phyloP scores from a whole-genome alignment of 2,888 invertebrate genomes.

The Drosophila austrosaltans region DNA sequence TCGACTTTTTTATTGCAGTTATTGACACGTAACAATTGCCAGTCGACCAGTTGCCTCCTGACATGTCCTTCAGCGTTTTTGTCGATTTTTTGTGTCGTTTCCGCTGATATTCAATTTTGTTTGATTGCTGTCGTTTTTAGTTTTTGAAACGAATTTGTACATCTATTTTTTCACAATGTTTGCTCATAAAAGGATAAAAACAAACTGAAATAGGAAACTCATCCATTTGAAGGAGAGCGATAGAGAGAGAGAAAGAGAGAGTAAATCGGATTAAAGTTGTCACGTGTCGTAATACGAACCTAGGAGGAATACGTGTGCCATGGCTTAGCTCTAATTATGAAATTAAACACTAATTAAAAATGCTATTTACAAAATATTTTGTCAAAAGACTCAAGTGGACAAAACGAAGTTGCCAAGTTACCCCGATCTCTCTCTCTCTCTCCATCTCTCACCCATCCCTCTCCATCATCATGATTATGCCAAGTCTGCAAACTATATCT shows the following conservation, averaged over 20 bases:
- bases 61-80: constrained; percentile 27
- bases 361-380: constrained; percentile 40
- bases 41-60: constrained; percentile 17
- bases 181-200: constrained; percentile 62
- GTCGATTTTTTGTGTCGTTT: constrained; percentile 62
- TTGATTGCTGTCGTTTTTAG: constrained; percentile 76
- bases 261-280: constrained; percentile 67
- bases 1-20: constrained; percentile 68
- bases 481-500: constrained; percentile 16
- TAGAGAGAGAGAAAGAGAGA: constrained; percentile 39
- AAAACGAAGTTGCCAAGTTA: constrained; percentile 14
- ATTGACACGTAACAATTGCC: constrained; percentile 79
- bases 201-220: background rate
- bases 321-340: constrained; percentile 69
- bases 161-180: constrained; percentile 68
- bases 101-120: constrained; percentile 80
- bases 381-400: constrained; percentile 45
- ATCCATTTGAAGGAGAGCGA: background rate
- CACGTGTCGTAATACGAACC: constrained; percentile 57
- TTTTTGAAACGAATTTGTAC: constrained; percentile 64
- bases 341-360: constrained; percentile 72
- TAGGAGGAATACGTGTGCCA: constrained; percentile 56
- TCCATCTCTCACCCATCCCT: constrained; percentile 16
- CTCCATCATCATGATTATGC: constrained; percentile 41
- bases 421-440: constrained; percentile 25